Evolutionary conservation across 1,140 invertebrate species (phyloP), one percentile per base, ranked within the genome.

Genomic region (Nasonia longicornis): DNA sequence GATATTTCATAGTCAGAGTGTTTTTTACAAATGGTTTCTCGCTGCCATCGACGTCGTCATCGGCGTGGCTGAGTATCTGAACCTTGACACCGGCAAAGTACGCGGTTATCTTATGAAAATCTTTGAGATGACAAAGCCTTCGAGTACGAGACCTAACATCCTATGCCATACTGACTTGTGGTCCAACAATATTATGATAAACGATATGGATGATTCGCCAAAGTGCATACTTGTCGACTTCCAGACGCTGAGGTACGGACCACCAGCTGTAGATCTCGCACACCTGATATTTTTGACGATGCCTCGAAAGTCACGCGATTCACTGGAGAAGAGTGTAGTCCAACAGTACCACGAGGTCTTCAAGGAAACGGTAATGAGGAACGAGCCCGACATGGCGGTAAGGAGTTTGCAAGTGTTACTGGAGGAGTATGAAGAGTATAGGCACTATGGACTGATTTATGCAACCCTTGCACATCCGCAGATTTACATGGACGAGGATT

Each of bases 161-260:
- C 3, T 74, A 2, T 74, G 72, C n/a, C 72, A 74, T 45, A 0
- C 16, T 20, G 72, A 74, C 26, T 45, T 52, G 42, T 74, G 72
- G 72, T 20, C 11, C n/a, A 58, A 42, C 72, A 74, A 74, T 8
- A 52, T 74, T 7, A 52, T 74, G 72, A 26, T 74, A 42, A 35
- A 35, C 31, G 31, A 35, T 35, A 35, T 3, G 3, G 42, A 72
- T 20, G 14, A 38, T n/a, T 35, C 7, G 1, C 16, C 70, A 11
- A 38, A n/a, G 14, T 74, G 72, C 14, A 12, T 48, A n/a, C 22
- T 74, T 7, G 72, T 74, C n/a, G 72, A 74, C 20, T 74, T 12
- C 48, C 72, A 74, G 22, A 58, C 26, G 72, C 16, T 74, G 31
- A 16, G 72, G 16, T 74, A 74, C 45, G 72, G 10, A 16, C 22